phyloP scores from a whole-genome alignment of 2,888 invertebrate genomes.

The Melanchra persicariae region DNA sequence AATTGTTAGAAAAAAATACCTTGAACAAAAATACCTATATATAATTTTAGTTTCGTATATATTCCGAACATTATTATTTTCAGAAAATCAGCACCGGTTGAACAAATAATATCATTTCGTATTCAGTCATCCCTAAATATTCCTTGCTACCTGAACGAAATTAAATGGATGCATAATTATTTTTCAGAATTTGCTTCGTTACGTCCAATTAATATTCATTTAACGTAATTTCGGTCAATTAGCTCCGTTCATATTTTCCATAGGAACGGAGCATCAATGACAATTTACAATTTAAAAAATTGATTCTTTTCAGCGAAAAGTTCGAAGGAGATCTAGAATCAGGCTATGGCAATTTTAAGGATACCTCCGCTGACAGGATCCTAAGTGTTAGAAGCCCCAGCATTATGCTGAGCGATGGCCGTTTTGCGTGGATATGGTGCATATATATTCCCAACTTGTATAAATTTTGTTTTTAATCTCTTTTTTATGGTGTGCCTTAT shows the following conservation, averaged over 20 bases:
- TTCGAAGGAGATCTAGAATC: neutral
- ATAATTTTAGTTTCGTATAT: neutral
- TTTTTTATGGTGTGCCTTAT: too few species aligned
- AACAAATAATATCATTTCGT: neutral
- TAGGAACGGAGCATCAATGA: neutral
- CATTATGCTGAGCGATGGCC: too few species aligned
- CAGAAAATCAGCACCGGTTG: neutral
- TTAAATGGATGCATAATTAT: slow-evolving; percentile 12
- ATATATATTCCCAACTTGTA: too few species aligned
- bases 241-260: neutral
- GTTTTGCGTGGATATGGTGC: too few species aligned
- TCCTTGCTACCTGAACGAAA: slow-evolving; percentile 4
- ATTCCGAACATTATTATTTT: neutral
- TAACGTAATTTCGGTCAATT: slow-evolving; percentile 16
- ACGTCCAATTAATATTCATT: slow-evolving; percentile 31
- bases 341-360: too few species aligned
- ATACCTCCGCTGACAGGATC: too few species aligned
- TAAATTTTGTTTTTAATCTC: too few species aligned
- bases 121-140: slow-evolving; percentile 1
- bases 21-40: neutral
- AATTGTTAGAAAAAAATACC: neutral
- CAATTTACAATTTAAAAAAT: neutral
- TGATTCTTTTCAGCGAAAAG: neutral
- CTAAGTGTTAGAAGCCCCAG: too few species aligned
- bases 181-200: slow-evolving; percentile 36